Evolutionary conservation across 2,888 invertebrate species (phyloP).

Genomic region (Cistogaster globosa): DNA sequence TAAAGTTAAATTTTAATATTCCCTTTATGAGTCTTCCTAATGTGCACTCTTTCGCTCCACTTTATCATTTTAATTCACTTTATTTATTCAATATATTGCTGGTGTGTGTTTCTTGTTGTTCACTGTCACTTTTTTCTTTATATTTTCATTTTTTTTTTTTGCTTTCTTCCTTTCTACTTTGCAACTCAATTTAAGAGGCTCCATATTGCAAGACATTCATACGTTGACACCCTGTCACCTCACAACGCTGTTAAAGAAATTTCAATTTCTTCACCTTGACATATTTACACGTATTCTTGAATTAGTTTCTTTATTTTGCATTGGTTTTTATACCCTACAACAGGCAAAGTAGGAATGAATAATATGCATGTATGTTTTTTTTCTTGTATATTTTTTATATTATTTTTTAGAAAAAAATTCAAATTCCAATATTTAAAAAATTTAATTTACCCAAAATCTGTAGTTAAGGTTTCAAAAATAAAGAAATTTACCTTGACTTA

Average conservation of each 20-base stretch:
- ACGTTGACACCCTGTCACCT: constrained; percentile 15
- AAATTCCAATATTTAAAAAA: too few species aligned
- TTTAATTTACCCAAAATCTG: too few species aligned
- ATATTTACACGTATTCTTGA: constrained; percentile 22
- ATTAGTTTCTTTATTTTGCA: neutral
- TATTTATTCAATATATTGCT: constrained; percentile 1
- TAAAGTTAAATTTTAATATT: too few species aligned
- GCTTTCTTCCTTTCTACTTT: neutral
- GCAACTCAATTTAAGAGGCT: constrained; percentile 41
- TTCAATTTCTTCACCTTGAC: constrained; percentile 61
- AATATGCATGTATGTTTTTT: too few species aligned
- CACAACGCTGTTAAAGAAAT: constrained; percentile 47
- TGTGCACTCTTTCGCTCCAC: neutral
- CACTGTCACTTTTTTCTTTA: constrained; percentile 34
- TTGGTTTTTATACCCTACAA: neutral
- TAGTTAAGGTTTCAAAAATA: too few species aligned
- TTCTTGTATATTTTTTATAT: too few species aligned
- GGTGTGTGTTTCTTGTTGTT: neutral
- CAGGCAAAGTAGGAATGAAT: too few species aligned
- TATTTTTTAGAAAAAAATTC: too few species aligned
- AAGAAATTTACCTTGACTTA: too few species aligned
- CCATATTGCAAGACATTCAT: constrained; percentile 34
- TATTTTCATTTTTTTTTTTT: neutral
- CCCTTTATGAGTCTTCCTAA: neutral
- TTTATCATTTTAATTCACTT: neutral